These are phyloP conservation scores for Oligia fasciuncula DNA, from an alignment of 2,888 invertebrate species.

Conservation along the genomic window DNA sequence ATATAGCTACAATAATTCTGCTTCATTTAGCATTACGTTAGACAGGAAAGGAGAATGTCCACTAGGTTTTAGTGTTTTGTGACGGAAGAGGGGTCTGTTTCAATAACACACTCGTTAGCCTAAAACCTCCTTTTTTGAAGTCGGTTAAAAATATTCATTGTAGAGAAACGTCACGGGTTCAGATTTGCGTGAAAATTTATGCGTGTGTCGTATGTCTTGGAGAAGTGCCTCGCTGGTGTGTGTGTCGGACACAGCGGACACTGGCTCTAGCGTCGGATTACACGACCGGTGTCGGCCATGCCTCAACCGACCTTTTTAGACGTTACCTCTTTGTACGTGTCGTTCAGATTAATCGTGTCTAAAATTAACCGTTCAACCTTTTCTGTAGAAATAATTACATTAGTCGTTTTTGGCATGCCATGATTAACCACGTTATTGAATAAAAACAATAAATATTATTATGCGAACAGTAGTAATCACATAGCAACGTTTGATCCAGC, in stretches of 20 bases:
- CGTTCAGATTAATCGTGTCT: slow-evolving; percentile 50
- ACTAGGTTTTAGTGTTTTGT: slow-evolving; percentile 29
- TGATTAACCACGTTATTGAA: background rate
- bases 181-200: slow-evolving; percentile 84
- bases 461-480: background rate
- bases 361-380: slow-evolving; percentile 39
- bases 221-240: slow-evolving; percentile 73
- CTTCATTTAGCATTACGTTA: slow-evolving; percentile 43
- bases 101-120: slow-evolving; percentile 69
- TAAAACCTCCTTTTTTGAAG: no score
- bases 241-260: slow-evolving; percentile 62
- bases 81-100: slow-evolving; percentile 23
- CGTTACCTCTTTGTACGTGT: slow-evolving; percentile 51
- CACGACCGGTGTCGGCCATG: slow-evolving; percentile 59
- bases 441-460: background rate
- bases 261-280: slow-evolving; percentile 66
- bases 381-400: slow-evolving; percentile 32
- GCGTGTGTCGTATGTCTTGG: slow-evolving; percentile 78
- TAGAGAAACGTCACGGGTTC: slow-evolving; percentile 70
- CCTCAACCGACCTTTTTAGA: slow-evolving; percentile 66
- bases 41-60: slow-evolving; percentile 32
- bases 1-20: slow-evolving; percentile 48
- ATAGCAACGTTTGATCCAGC: background rate
- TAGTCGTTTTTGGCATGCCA: slow-evolving; percentile 6
- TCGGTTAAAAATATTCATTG: slow-evolving; percentile 71